Conservation (phyloP, 1,140 invertebrate genomes). For the Drosophila willistoni region DNA sequence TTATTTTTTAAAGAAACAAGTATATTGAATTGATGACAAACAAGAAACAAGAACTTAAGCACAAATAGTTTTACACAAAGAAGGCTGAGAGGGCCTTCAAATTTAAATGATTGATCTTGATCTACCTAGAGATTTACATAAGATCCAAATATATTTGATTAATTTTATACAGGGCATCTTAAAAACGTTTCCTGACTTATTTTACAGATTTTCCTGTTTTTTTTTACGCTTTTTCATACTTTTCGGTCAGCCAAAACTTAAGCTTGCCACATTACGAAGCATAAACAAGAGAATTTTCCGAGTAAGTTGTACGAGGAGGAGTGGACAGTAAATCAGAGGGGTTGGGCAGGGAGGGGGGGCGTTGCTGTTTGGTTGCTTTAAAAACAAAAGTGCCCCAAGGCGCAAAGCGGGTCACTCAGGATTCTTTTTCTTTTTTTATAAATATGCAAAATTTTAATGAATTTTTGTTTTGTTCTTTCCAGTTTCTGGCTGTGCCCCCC, state of each 20-base stretch:
- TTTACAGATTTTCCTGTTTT: slow-evolving; percentile 10
- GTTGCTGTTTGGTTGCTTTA: slow-evolving; percentile 48
- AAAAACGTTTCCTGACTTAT: not conserved
- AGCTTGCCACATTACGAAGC: slow-evolving; percentile 76
- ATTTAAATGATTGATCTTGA: no score
- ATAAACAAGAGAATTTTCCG: slow-evolving; percentile 64
- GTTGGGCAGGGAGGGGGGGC: not conserved
- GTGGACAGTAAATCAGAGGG: not conserved
- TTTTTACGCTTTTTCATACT: slow-evolving; percentile 40
- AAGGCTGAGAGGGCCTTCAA: no score
- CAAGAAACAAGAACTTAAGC: not conserved
- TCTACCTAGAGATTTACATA: not conserved
- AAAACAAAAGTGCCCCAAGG: slow-evolving; percentile 68
- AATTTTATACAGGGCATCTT: not conserved
- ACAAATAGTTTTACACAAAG: no score
- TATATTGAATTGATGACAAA: not conserved
- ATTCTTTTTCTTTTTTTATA: slow-evolving; percentile 51
- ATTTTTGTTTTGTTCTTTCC: slow-evolving; percentile 64
- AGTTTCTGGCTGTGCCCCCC: slow-evolving; percentile 14
- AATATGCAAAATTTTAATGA: slow-evolving; percentile 82
- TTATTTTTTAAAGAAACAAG: not conserved
- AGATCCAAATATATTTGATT: not conserved
- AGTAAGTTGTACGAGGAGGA: not conserved
- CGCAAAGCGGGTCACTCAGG: slow-evolving; percentile 66
- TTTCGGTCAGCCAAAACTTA: slow-evolving; percentile 59